phyloP scores from a whole-genome alignment of 2,113 vertebrate species.

The Nannospalax galili region DNA sequence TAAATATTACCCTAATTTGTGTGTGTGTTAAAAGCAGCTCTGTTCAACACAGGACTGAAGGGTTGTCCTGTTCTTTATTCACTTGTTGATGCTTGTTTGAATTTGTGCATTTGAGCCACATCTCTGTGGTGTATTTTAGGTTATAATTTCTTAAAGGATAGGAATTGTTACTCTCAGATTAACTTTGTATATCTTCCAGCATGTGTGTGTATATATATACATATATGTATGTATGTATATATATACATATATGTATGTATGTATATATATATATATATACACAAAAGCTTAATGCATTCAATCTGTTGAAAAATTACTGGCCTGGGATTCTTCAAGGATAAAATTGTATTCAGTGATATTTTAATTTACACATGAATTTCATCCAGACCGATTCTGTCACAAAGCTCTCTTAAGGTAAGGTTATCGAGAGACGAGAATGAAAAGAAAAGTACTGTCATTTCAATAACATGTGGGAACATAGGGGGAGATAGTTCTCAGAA shows the following conservation, averaged over 20 bases:
- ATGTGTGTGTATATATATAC: constrained; percentile 47
- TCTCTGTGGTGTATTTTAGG: constrained; percentile 64
- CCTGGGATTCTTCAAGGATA: constrained; percentile 78
- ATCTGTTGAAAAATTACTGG: constrained; percentile 77
- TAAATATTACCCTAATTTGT: constrained; percentile 50
- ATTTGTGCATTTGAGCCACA: constrained; percentile 58
- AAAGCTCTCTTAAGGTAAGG: constrained; percentile 56
- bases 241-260: neutral
- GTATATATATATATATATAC: constrained; percentile 33
- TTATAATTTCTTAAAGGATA: constrained; percentile 70
- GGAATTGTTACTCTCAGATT: constrained; percentile 68
- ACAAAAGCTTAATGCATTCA: constrained; percentile 82
- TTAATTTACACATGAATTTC: constrained; percentile 73
- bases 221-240: neutral
- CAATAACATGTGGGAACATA: neutral
- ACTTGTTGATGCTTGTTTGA: constrained; percentile 72
- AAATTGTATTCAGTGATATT: constrained; percentile 75
- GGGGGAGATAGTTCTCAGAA: neutral
- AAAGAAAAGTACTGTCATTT: constrained; percentile 10
- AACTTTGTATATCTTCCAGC: constrained; percentile 76
- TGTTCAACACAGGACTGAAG: constrained; percentile 55
- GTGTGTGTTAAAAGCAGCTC: constrained; percentile 57
- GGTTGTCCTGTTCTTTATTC: constrained; percentile 57
- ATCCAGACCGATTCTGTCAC: constrained; percentile 62
- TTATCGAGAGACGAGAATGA: neutral